These are phyloP conservation scores for Catamblyrhynchus diadema DNA, from an alignment of 2,797 vertebrate genomes.

Conservation along the genomic window DNA sequence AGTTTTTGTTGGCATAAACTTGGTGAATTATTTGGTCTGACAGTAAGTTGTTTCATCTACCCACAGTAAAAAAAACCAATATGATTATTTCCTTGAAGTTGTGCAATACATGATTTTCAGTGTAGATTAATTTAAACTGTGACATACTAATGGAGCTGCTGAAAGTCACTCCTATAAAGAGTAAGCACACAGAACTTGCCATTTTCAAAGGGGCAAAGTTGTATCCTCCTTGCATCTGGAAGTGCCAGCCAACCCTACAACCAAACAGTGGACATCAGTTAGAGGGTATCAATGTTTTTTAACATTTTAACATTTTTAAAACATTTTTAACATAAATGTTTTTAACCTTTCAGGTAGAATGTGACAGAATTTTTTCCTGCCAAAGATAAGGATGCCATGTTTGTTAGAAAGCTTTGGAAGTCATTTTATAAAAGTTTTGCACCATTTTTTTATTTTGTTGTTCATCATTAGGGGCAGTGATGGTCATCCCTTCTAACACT, in stretches of 20 bases:
- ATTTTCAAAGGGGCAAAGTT: slow-evolving; percentile 87
- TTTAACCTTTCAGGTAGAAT: background rate
- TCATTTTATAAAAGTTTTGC: background rate
- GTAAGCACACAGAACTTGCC: slow-evolving; percentile 71
- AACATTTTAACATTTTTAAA: too few relatives aligned
- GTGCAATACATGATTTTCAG: background rate
- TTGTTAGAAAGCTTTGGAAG: background rate
- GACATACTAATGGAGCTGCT: background rate
- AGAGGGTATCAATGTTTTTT: background rate
- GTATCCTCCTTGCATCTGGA: slow-evolving; percentile 84
- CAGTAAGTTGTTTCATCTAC: background rate
- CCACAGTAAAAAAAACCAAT: background rate
- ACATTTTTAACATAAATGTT: background rate
- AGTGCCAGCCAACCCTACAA: slow-evolving; percentile 84
- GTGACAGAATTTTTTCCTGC: background rate
- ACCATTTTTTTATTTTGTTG: background rate
- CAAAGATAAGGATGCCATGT: background rate
- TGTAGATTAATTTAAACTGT: background rate
- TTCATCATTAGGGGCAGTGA: background rate
- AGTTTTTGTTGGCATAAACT: background rate
- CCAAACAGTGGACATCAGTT: background rate
- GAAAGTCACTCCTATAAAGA: background rate
- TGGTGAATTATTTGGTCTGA: background rate
- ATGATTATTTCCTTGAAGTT: background rate
- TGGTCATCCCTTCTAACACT: background rate